Base-by-base conservation (phyloP, 1,140 invertebrate genomes). In the Augochlora pura region DNA sequence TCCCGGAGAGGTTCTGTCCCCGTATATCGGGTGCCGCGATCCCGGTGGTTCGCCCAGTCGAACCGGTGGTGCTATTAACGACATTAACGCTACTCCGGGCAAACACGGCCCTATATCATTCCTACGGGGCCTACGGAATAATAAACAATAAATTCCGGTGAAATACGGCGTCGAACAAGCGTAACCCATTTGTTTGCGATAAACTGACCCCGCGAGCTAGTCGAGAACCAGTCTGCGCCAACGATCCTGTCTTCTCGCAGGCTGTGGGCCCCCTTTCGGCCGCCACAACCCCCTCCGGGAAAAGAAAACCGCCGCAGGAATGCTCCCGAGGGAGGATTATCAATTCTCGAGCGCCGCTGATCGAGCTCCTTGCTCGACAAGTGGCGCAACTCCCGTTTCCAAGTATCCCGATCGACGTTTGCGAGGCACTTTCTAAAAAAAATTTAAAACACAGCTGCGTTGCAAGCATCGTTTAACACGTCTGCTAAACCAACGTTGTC, bases 101-200 rank as follows among this genome's bases (percentile, higher is more conserved):
- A 92, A 92, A 92, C 91, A 90, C 83, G 91, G 90, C 90, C 86
- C 90, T 92, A 91, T 91, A 92, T 92, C 91, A 92, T 91, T 86
- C 88, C 73, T 46, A 46, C 54, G 54, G 84, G 63, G 86, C 77
- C 85, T 78, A 86, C 86, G 89, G 89, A 91, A 92, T 92, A 92
- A 92, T 91, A 92, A 92, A 92, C 91, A 91, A 92, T 92, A 92
- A 92, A 92, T 91, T 92, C 86, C 72, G 86, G 90, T 91, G 91
- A 92, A 92, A 92, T 92, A 92, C 90, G 90, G 90, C 91, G 88
- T 85, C 88, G 90, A 91, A 91, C 90, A 88, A 91, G 90, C 91
- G 89, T 91, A 92, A 92, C 91, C 91, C 91, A 92, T 91, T 92
- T 92, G 91, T 92, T 92, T 92, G 91, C 91, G 90, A 92, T 92